Conservation (phyloP, 2,797 vertebrate species). For the Amphiprion clarkii region DNA sequence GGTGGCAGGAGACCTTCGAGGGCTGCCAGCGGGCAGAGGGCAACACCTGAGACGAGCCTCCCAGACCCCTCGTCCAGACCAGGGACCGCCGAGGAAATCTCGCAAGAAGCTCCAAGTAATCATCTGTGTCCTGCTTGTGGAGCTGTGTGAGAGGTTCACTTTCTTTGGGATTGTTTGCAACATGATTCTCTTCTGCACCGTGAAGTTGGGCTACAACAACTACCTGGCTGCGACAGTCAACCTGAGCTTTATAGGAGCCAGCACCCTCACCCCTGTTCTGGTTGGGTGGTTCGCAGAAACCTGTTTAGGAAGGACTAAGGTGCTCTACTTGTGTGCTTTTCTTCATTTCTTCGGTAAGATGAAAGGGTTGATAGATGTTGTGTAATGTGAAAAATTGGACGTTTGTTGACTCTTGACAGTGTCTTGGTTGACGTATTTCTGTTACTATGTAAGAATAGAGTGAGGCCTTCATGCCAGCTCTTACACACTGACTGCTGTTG, state of each 20-base stretch:
- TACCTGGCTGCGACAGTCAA: constrained; percentile 91
- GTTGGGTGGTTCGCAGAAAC: constrained; percentile 89
- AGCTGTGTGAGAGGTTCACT: constrained; percentile 92
- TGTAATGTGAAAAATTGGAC: neutral
- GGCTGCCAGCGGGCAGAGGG: constrained; percentile 40
- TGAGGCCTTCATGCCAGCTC: too few relatives aligned
- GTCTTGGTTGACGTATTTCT: neutral
- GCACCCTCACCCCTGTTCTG: constrained; percentile 86
- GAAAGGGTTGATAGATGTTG: neutral
- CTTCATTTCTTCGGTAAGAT: constrained; percentile 95
- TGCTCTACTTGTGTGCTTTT: constrained; percentile 88
- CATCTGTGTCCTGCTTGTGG: constrained; percentile 91
- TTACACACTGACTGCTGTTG: neutral
- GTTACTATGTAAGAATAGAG: neutral
- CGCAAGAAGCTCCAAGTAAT: constrained; percentile 87
- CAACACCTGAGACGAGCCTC: constrained; percentile 36
- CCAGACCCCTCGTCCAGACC: constrained; percentile 29
- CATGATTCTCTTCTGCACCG: constrained; percentile 93
- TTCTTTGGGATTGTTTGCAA: constrained; percentile 96
- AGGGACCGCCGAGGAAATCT: constrained; percentile 51
- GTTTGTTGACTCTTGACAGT: too few relatives aligned
- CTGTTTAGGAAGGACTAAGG: constrained; percentile 86
- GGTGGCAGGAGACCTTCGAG: constrained; percentile 68
- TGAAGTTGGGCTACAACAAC: constrained; percentile 89
- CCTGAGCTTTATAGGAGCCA: constrained; percentile 91